A percentile compares a stretch with the other conserved stretches of the same genome.
Evolutionary conservation across 1,140 invertebrate species (phyloP).

Genomic region (Drosophila ogumai): DNA sequence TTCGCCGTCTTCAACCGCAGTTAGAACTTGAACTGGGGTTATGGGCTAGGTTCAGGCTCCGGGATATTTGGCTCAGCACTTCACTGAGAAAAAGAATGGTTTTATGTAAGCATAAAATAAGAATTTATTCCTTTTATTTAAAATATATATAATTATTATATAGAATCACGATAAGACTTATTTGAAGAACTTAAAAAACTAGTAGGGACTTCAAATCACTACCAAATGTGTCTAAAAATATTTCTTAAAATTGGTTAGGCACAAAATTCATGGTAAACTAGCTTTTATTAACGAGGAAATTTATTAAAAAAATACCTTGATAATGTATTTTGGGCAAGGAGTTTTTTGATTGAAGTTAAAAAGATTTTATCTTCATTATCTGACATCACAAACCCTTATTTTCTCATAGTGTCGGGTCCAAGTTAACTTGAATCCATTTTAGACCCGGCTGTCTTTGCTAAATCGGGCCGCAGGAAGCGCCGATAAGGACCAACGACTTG

Average conservation of each 20-base stretch:
- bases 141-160: no score
- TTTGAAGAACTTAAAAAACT: no score
- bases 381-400: background rate
- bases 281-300: no score
- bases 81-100: conserved; percentile 6
- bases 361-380: background rate
- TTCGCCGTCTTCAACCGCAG: conserved; percentile 21
- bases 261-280: no score
- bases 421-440: conserved; percentile 48
- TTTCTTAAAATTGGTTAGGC: no score
- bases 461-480: conserved; percentile 59
- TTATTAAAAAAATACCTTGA: no score
- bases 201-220: no score
- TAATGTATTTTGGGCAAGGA: no score
- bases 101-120: background rate
- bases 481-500: conserved; percentile 77
- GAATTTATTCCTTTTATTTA: no score
- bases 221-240: no score
- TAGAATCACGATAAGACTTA: no score
- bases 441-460: conserved; percentile 34
- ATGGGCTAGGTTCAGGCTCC: conserved; percentile 7
- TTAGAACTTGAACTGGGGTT: conserved; percentile 12
- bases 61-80: background rate
- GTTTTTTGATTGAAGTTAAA: no score
- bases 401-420: conserved; percentile 9